Evolutionary conservation across 2,113 vertebrate species (phyloP).

Genomic region (Brevimyrus niger): DNA sequence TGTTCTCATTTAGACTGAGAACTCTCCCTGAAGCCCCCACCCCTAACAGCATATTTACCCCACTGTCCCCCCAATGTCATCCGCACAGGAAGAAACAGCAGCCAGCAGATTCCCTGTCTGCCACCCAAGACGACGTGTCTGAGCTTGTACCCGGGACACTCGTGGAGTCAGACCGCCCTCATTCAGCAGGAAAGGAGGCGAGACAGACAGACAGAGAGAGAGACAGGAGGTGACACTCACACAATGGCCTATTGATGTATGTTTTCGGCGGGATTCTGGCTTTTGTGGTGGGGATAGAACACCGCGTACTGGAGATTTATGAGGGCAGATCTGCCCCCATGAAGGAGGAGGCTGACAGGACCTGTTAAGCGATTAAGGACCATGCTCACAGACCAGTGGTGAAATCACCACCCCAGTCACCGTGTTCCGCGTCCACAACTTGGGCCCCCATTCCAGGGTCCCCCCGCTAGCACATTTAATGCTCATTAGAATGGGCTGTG

Average conservation of each 20-base stretch:
- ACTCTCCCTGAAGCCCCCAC: background rate
- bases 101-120: background rate
- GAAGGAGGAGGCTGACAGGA: background rate
- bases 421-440: background rate
- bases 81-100: background rate
- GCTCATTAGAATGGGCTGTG: background rate
- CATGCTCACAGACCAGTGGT: background rate
- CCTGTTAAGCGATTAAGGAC: background rate
- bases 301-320: background rate
- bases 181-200: background rate
- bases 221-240: background rate
- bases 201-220: background rate
- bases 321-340: background rate
- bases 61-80: background rate
- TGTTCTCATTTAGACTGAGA: background rate
- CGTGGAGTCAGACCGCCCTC: background rate
- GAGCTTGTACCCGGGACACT: background rate
- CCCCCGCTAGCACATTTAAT: background rate
- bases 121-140: background rate
- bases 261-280: background rate
- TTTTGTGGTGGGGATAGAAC: background rate
- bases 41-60: background rate
- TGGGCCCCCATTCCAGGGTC: background rate
- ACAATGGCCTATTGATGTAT: background rate
- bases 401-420: background rate